Percentiles rank a stretch among this genome's conserved stretches.
Conservation (phyloP, 2,797 vertebrate species). For the Chrysocyon brachyurus region DNA sequence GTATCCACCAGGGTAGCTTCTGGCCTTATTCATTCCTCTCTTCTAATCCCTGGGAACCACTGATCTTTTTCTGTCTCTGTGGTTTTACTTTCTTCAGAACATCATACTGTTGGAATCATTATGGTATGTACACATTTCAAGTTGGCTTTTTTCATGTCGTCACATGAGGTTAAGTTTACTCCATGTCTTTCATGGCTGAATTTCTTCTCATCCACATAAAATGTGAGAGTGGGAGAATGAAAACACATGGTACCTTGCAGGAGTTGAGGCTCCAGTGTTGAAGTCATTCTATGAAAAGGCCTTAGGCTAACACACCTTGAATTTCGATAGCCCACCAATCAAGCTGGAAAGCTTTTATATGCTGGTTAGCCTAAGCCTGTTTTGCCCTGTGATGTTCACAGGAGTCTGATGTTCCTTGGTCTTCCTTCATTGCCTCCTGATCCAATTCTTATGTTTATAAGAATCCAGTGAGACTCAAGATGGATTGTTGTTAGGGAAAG, state of each 20-base stretch:
- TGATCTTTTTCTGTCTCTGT: not conserved
- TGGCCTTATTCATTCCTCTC: not conserved
- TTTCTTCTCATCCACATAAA: conserved; percentile 5
- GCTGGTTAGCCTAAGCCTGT: not conserved
- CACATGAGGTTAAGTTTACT: not conserved
- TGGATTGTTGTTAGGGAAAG: not conserved
- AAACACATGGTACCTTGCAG: not conserved
- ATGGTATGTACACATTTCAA: not conserved
- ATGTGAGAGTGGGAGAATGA: not conserved
- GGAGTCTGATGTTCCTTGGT: not conserved
- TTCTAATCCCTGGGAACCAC: not conserved
- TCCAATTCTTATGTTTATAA: not conserved
- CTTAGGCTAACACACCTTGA: not conserved
- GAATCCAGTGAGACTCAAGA: not conserved
- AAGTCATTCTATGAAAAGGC: not conserved
- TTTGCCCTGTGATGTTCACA: not conserved
- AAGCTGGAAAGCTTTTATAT: not conserved
- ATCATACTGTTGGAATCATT: not conserved
- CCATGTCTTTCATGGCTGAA: not conserved
- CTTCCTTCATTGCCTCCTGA: not conserved
- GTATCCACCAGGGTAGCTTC: not conserved
- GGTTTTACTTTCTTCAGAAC: conserved; percentile 12
- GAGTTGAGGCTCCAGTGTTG: not conserved
- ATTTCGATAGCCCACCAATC: not conserved
- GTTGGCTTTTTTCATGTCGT: not conserved